phyloP scores from a whole-genome alignment of 2,797 vertebrate species.

The Myotis planiceps region DNA sequence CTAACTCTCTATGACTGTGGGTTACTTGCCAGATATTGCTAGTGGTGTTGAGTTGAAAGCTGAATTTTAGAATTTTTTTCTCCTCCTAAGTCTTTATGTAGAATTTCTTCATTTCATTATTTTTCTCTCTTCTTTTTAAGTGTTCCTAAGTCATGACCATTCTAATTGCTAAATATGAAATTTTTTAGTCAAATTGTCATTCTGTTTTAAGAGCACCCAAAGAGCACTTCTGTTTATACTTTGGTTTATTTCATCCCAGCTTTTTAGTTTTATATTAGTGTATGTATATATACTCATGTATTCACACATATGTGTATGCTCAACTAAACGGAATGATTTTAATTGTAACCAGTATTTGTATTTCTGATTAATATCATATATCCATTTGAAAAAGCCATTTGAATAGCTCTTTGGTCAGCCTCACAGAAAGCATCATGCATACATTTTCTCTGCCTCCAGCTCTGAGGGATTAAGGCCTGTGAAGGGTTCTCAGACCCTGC shows the following conservation, averaged over 20 bases:
- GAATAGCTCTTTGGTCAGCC: neutral
- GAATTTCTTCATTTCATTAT: neutral
- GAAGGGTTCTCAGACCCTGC: conserved; percentile 36
- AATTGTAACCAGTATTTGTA: neutral
- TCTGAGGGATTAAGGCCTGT: neutral
- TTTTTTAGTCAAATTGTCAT: neutral
- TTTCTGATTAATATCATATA: neutral
- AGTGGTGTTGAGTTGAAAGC: neutral
- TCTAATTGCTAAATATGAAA: neutral
- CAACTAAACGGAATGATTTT: neutral
- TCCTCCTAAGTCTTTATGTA: neutral
- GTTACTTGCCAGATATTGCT: neutral
- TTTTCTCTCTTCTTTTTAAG: neutral
- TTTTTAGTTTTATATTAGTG: neutral
- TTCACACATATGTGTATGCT: neutral
- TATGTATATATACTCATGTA: neutral
- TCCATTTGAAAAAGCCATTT: neutral
- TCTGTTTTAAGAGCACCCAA: neutral
- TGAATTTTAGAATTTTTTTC: neutral
- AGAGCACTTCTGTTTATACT: neutral
- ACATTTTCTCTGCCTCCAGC: neutral
- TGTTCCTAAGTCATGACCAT: neutral
- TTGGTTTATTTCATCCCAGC: neutral
- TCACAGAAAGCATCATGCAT: neutral
- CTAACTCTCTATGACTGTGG: neutral